phyloP scores from a whole-genome alignment of 2,888 invertebrate genomes.

The Eremobia ochroleuca region DNA sequence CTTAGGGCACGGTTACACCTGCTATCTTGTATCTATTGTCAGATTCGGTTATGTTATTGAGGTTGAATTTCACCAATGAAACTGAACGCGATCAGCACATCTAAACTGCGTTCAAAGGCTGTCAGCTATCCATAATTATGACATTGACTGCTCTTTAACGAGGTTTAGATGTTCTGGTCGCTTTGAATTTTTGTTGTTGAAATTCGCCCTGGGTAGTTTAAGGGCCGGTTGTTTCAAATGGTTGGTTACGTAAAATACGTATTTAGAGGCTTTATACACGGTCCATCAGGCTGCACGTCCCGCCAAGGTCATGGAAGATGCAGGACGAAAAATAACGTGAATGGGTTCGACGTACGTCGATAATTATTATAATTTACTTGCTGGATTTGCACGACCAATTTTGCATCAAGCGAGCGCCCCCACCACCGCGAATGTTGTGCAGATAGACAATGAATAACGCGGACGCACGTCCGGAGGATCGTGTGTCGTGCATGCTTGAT shows the following conservation, averaged over 20 bases:
- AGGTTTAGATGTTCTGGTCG: neutral
- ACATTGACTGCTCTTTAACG: neutral
- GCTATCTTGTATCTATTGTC: constrained; percentile 30
- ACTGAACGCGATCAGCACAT: neutral
- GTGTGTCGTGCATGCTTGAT: no score
- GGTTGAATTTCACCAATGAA: neutral
- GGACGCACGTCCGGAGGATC: no score
- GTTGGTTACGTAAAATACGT: neutral
- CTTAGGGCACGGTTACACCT: constrained; percentile 48
- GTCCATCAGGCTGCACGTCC: no score
- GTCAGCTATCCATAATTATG: neutral
- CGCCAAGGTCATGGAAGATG: no score
- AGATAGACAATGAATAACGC: no score
- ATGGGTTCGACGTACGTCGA: no score
- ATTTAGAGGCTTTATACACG: no score
- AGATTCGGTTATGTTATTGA: constrained; percentile 3
- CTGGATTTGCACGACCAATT: no score
- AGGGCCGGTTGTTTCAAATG: neutral
- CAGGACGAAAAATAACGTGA: no score
- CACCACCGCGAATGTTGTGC: no score
- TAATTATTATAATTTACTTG: no score
- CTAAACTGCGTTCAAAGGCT: neutral
- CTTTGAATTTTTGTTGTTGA: neutral
- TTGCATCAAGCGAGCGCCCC: no score
- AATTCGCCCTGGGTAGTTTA: neutral